Evolutionary conservation across 2,797 vertebrate genomes (phyloP), one percentile per base, ranked within the genome.

Genomic region (Melanotaenia maccullochi): DNA sequence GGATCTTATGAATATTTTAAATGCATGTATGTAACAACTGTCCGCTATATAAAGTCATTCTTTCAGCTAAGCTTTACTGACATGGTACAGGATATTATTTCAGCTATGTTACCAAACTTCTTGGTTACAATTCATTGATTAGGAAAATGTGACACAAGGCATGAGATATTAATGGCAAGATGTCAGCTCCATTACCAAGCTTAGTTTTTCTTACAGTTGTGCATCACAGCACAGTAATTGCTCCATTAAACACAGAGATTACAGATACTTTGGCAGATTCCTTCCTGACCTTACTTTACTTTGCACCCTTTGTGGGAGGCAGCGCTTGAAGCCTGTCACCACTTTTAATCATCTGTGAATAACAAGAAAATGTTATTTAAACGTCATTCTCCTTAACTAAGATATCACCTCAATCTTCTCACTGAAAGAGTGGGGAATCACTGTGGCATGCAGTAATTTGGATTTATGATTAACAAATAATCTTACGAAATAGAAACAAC

Each of bases 181-280:
- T 70, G 16, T 57, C 38, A 52, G 54, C 64, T 68, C 67, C 60
- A 69, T 80, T 78, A 74, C 57, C 47, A 44, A 47, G 60, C 40
- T 67, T 69, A 78, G 63, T 76, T 85, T 85, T 82, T 79, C 81
- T 76, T 70, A 83, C 62, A 75, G 81, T 82, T 80, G 57, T 36
- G 58, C 20, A 62, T 63, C 60, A 42, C 71, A 58, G 65, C 70
- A 74, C 81, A 77, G 82, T 82, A 77, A 38, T 82, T 78, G 55
- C 30, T 18, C 67, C 60, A 73, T 57, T 77, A 51, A 77, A 83
- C 14, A n/a, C 71, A 68, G 47, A 79, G 73, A 86, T 85, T 81
- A 80, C 75, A 83, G 79, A 82, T 58, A 40, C 28, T 73, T 68
- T 85, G 87, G 80, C 81, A 71, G 65, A 71, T 73, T 85, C 59